Percentiles rank a stretch among this genome's conserved stretches.
Conservation (phyloP, 2,113 vertebrate genomes). For the Spea bombifrons region DNA sequence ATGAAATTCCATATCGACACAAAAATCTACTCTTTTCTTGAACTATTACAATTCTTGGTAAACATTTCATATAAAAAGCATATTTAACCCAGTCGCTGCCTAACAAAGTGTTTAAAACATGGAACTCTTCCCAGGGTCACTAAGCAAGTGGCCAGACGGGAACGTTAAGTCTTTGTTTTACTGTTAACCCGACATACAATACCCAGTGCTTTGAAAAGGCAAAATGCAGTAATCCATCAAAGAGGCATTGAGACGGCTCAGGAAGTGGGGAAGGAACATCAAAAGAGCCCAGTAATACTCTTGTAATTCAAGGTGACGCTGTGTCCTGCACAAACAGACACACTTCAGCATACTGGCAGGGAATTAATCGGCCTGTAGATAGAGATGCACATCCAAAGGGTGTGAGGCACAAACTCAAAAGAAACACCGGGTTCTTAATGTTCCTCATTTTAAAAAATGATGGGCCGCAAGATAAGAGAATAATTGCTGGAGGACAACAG, state of each 20-base stretch:
- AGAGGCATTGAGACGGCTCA: conserved; percentile 45
- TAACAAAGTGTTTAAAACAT: background rate
- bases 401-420: background rate
- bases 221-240: conserved; percentile 49
- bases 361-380: conserved; percentile 17
- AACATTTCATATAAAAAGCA: background rate
- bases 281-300: conserved; percentile 37
- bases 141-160: conserved; percentile 27
- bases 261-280: conserved; percentile 42
- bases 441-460: no score
- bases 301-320: conserved; percentile 47
- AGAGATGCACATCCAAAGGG: background rate
- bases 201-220: conserved; percentile 40
- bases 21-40: background rate
- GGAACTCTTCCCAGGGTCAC: conserved; percentile 27
- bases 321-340: conserved; percentile 25
- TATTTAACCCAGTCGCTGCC: background rate
- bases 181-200: conserved; percentile 43
- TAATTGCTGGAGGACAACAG: no score
- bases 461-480: no score
- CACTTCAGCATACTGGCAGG: conserved; percentile 8
- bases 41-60: background rate
- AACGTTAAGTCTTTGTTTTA: conserved; percentile 44
- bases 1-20: no score
- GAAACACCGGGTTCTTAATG: no score